Conservation (phyloP, 1,140 invertebrate species). For the Hyphantria cunea region DNA sequence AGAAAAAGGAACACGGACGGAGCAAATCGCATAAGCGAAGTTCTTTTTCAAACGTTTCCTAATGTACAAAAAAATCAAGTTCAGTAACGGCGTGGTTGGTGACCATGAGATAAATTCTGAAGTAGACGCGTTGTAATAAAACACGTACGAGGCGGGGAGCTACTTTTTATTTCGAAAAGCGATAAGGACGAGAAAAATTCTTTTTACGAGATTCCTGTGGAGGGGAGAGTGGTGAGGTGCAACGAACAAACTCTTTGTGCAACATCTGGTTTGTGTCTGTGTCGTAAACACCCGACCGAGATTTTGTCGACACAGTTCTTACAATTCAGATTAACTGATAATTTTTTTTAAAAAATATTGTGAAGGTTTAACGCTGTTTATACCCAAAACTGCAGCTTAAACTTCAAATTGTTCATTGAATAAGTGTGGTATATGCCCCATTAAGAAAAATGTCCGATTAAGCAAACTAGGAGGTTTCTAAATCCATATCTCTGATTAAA, state of each 20-base stretch:
- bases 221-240: constrained; percentile 47
- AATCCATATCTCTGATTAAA: no score
- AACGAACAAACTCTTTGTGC: constrained; percentile 52
- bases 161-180: constrained; percentile 78
- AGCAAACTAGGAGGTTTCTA: no score
- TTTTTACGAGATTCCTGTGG: constrained; percentile 73
- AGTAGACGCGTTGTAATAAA: constrained; percentile 74
- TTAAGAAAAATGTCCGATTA: no score
- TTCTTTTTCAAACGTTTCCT: constrained; percentile 46
- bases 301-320: constrained; percentile 19
- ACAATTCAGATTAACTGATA: constrained; percentile 18
- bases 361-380: background rate
- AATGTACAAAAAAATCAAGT: constrained; percentile 49
- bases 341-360: constrained; percentile 6
- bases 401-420: no score
- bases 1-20: constrained; percentile 26
- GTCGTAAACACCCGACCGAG: constrained; percentile 38
- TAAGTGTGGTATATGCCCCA: no score
- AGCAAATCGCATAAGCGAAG: constrained; percentile 47
- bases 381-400: no score
- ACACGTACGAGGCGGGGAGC: constrained; percentile 68
- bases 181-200: constrained; percentile 77
- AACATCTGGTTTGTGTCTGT: constrained; percentile 71
- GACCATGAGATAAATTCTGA: constrained; percentile 73
- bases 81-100: constrained; percentile 44